Base-by-base conservation (phyloP, 2,797 vertebrate species). In the Sphenodon punctatus region DNA sequence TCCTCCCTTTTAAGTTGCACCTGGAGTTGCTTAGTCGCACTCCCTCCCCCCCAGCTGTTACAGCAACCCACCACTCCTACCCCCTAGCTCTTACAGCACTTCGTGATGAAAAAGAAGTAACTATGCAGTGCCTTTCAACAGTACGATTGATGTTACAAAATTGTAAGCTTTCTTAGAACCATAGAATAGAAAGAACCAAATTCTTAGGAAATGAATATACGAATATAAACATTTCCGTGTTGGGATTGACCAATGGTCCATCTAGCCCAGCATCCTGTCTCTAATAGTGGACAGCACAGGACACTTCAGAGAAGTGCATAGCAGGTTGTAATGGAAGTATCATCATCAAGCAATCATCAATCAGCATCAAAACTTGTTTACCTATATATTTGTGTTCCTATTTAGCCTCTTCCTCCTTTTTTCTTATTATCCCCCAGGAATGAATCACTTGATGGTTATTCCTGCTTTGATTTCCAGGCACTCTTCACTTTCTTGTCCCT, bases 391-490 rank as follows among this genome's bases (percentile, higher is more conserved):
- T 56, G n/a, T 25, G 64, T 83, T 75, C 17, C 60, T 0, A 0
- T 2, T 48, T 14, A 49, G 14, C 46, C 16, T 2, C 71, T 67
- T 74, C 30, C 34, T 10, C 25, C 19, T 49, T 9, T 49, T 67
- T 27, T 3, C 5, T 16, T 70, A 30, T 58, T 20, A 63, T 30
- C 46, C 61, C 30, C 17, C 4, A 25, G 0, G 0, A 66, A 45
- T 19, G 46, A n/a, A 63, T 17, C n/a, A 70, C 34, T 61, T 51
- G 8, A 32, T n/a, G 34, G 17, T 48, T 69, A 34, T 13, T 67
- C 10, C 38, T 78, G 25, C 41, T 64, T 48, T 43, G 71, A 27
- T 43, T 85, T 65, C 43, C 2, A 0, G 51, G 7, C 41, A 14
- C 23, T 16, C 0, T 42, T 61, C 2, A 1, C 32, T 63, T 10